Evolutionary conservation across 1,140 invertebrate species (phyloP), one percentile per base, ranked within the genome.

Genomic region (Dinothrombium tinctorium): DNA sequence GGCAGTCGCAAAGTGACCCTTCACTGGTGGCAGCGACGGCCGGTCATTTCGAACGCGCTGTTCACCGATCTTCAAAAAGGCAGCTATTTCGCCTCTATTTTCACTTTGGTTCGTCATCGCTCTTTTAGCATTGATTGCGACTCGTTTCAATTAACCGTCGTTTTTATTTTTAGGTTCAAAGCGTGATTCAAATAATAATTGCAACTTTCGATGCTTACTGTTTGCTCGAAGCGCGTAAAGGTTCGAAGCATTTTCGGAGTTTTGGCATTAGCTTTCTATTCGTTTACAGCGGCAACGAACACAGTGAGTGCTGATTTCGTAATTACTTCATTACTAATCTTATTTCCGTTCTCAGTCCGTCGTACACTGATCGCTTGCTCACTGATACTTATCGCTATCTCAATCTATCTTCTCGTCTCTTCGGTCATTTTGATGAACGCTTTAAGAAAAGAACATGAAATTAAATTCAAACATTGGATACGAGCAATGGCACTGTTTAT

Each of bases 251-350:
- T 56, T 83, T 79, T 54, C 80, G 83, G 21, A 87, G 82, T 55
- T 86, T 84, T 55, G 68, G 86, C 31, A 77, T 89, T 52, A 84
- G 80, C 8, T 90, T 83, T 56, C 74, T 89, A 53, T 90, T 89
- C 64, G 82, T 90, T 19, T 90, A 87, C 55, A 77, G 84, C 48
- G 82, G 83, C 26, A 86, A 79, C 59, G 61, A 65, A 44, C 76
- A 84, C 61, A 73, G 82, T 89, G 67, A 66, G 58, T 55, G 17
- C 14, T 23, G n/a, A n/a, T n/a, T n/a, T n/a, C n/a, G n/a, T n/a
- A n/a, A n/a, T n/a, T n/a, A n/a, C n/a, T n/a, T n/a, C n/a, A n/a
- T n/a, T n/a, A n/a, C n/a, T n/a, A n/a, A n/a, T n/a, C n/a, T n/a
- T n/a, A n/a, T n/a, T n/a, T n/a, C 57, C 37, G 56, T 45, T 73